Base-by-base conservation (phyloP, 2,888 invertebrate genomes). In the Listrodromus nycthemerus region DNA sequence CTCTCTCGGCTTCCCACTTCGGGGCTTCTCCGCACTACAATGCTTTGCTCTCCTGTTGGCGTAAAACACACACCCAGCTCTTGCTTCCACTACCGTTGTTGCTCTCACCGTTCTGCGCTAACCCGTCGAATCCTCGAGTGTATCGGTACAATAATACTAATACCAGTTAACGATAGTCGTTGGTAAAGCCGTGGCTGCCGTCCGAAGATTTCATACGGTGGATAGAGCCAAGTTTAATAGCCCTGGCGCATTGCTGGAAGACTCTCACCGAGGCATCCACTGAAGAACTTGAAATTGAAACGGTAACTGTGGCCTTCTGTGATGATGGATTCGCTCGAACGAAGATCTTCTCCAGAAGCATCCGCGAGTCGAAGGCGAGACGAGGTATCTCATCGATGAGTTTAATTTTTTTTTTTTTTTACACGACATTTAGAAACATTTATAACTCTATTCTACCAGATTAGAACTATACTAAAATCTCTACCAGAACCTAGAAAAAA, bases 201-300 rank as follows among this genome's bases (percentile, higher is more conserved):
- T 8, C 2, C 78, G 50, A 71, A 80, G 84, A 86, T 85, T 83
- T 82, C 79, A 75, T 70, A 86, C 70, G 80, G 65, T 75, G 67
- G 86, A 86, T 86, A 85, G 82, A 77, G 37, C 48, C 80, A 67
- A 80, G 82, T 85, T 86, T 85, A 85, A 86, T 86, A 82, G 82
- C 73, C 75, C 73, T 58, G 61, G 48, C 65, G 65, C 63, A 65
- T 75, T 75, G 65, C 65, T 50, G 65, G 37, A 19, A 16, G 63
- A 48, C 27, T 65, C 13, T 58, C 7, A 2, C 55, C 27, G 24
- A 24, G 74, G 37, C 50, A 65, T 65, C 33, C 21, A 37, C 19
- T 7, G 50, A 19, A 13, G 48, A 74, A 74, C 27, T 63, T 63
- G 74, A 63, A 74, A 74, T 74, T 74, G 63, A 75, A 65, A 75